Evolutionary conservation across 2,113 vertebrate genomes (phyloP), one percentile per base, ranked within the genome.

Genomic region (Cyanoramphus novaezelandiae): DNA sequence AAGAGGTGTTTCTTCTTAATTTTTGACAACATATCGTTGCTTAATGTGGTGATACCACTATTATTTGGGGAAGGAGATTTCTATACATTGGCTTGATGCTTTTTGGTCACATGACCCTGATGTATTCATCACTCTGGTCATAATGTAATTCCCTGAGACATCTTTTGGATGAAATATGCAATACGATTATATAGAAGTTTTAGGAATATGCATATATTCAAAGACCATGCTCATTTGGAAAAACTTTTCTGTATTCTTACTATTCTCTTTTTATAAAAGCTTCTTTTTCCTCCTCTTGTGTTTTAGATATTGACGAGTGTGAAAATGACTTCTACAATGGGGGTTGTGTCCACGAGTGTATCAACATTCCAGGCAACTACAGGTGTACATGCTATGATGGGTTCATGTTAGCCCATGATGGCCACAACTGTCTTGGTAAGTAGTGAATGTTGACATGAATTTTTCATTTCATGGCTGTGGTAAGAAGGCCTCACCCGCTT

Each of bases 361-460:
- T 99, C 98, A 99, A 99, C 97, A 99, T 99, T 91, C 99, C 99
- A 2, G 99, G 99, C 17, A 99, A 99, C 98, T 99, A 99, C 98
- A 97, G 99, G 68, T 99, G 99, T 85, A 99, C 99, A 2, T 99
- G 99, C 97, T 99, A 99, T 1, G 99, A 99, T 41, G 99, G 99
- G 8, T 99, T 99, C 98, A 99, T 99, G 99, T 93, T 99, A 96
- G 99, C 99, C 11, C 98, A 99, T 0, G 99, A 99, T 2, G 99
- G 99, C 92, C 99, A 99, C 98, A 99, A 99, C 97, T 99, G 99
- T 77, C 96, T 99, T 52, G 99, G 99, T 99, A 97, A 98, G 99
- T 97, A 19, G 10, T 17, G 21, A 85, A 15, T 13, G 29, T 47
- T 65, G 57, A 27, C 41, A 44, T 55, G 33, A 49, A 68, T 52